Base-by-base conservation (phyloP, 2,888 invertebrate genomes). In the Aspidiotus rigidus region DNA sequence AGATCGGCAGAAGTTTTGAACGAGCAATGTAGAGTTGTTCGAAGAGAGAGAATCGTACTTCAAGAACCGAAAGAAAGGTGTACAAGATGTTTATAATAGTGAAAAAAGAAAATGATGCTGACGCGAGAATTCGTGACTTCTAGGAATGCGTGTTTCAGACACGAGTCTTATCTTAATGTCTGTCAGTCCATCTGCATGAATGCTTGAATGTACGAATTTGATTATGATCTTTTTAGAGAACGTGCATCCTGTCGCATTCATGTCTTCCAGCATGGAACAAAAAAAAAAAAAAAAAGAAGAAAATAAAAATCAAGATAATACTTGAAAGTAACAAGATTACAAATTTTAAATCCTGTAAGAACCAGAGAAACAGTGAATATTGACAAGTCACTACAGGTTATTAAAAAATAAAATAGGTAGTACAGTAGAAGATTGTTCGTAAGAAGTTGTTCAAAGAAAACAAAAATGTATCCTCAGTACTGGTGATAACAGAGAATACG, bases 111-210 rank as follows among this genome's bases (percentile, higher is more conserved):
- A 28, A 28, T 28, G 28, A 28, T 28, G 28, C 28, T 49, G 49
- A 49, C 49, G 49, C 49, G 49, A 11, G 49, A 49, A 49, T 49
- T 49, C 49, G 49, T 49, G 49, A 49, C 49, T 49, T n/a, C 49
- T 49, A 13, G 49, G 49, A 49, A 49, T 49, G 49, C 49, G 49
- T 49, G 49, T 49, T 49, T 13, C 6, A 49, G 49, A 49, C 49
- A 49, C 49, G 49, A 49, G 49, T 49, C n/a, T 49, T 49, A 49
- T 49, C 49, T 49, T 49, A 49, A 49, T 49, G 49, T 49, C 49
- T 49, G 49, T 49, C 49, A 13, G 49, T 49, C 49, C 49, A 49
- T 49, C 49, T 49, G 49, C 49, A 49, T 49, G 49, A 49, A 49
- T n/a, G 6, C n/a, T 49, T 49, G 28, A 28, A 49, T 6, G 3